A percentile compares a stretch with the other conserved stretches of the same genome.
Conservation (phyloP, 2,888 invertebrate genomes). For the Anagyrus pseudococci region DNA sequence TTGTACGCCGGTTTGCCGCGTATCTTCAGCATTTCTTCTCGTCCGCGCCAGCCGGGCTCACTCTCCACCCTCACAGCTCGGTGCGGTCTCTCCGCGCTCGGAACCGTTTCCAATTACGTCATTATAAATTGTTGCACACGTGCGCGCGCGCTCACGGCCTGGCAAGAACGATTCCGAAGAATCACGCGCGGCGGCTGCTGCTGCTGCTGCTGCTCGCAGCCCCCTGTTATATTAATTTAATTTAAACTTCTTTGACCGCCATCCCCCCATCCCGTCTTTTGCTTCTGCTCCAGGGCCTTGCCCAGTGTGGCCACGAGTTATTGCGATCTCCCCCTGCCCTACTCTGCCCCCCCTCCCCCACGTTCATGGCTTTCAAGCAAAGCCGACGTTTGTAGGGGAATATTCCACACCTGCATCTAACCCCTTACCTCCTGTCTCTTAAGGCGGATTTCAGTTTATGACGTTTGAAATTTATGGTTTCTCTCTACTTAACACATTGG, state of each 20-base stretch:
- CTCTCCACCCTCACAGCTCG: constrained; percentile 27
- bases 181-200: constrained; percentile 37
- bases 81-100: constrained; percentile 40
- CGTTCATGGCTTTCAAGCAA: neutral
- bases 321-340: neutral
- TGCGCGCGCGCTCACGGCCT: constrained; percentile 42
- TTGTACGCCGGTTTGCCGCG: too few relatives aligned
- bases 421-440: constrained; percentile 17
- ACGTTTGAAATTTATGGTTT: too few relatives aligned
- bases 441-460: too few relatives aligned
- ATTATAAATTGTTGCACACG: constrained; percentile 60
- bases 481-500: too few relatives aligned
- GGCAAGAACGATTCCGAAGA: neutral
- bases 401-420: constrained; percentile 31
- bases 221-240: constrained; percentile 60
- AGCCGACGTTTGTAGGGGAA: constrained; percentile 16
- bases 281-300: neutral
- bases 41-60: too few relatives aligned
- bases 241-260: constrained; percentile 55
- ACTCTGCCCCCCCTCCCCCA: too few relatives aligned
- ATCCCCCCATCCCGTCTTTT: neutral
- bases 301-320: constrained; percentile 19
- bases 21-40: too few relatives aligned
- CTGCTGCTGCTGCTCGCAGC: too few relatives aligned
- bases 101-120: constrained; percentile 59